Base-by-base conservation (phyloP, 2,888 invertebrate species). In the Bedellia somnulentella region DNA sequence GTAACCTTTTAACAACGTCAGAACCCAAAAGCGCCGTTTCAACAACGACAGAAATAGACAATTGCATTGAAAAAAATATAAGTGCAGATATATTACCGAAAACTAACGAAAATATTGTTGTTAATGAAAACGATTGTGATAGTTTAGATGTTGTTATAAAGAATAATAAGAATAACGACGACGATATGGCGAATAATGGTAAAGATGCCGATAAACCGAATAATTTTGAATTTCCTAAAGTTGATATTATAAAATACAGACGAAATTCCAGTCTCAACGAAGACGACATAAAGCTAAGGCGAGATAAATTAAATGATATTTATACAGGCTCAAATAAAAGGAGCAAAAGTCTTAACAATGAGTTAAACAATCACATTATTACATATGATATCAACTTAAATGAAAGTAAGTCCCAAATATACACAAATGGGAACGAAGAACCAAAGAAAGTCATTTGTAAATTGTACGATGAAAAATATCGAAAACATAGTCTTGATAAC, bases 191-290 rank as follows among this genome's bases (percentile, higher is more conserved):
- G 33, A 60, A 58, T 15, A n/a, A n/a, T n/a, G n/a, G n/a, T n/a
- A n/a, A n/a, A n/a, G n/a, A n/a, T n/a, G n/a, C n/a, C n/a, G 57
- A 67, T 21, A 57, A 61, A 31, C 41, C 59, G 22, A 46, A 49
- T 21, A 49, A 62, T 30, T 48, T 50, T 12, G 46, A 59, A 32
- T 73, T 73, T 40, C 52, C 54, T 31, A 77, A 76, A 52, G 42
- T 75, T 35, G 61, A 77, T 31, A 76, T 75, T 27, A 39, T 41
- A 17, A 61, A 51, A 37, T 75, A 73, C 41, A 60, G 73, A 45
- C 55, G 71, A 46, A 75, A 71, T 41, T 71, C 71, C 6, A 76
- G 76, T 38, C 57, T 75, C 5, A 68, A 73, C 35, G 73, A 71
- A 37, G 68, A 75, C 34, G 70, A 75, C 13, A 62, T 75, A 30